These are phyloP conservation scores for Diceros bicornis DNA, from an alignment of 2,797 vertebrate species.

Conservation along the genomic window DNA sequence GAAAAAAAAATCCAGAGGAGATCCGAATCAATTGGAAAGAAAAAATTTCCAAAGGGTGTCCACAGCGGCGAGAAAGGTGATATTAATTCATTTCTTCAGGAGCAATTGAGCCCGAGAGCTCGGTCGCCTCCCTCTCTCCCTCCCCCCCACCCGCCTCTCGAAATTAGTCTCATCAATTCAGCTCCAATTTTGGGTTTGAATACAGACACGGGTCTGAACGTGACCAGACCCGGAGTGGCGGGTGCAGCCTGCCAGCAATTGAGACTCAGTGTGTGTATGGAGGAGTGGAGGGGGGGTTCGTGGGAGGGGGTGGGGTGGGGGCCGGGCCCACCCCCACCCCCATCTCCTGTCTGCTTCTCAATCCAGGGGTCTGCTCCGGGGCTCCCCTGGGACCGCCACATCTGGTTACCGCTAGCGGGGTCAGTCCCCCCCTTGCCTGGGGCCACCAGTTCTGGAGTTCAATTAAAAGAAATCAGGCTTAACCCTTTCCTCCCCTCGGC, in stretches of 20 bases:
- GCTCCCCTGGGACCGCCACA: constrained; percentile 96
- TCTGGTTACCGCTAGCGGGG: constrained; percentile 99
- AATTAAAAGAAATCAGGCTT: constrained; percentile 98
- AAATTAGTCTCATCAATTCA: constrained; percentile 95
- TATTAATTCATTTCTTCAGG: constrained; percentile 88
- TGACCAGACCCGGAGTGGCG: constrained; percentile 90
- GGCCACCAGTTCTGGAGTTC: constrained; percentile 96
- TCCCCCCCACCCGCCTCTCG: constrained; percentile 75
- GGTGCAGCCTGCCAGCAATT: constrained; percentile 89
- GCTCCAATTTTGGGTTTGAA: constrained; percentile 90
- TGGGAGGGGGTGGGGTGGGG: constrained; percentile 84
- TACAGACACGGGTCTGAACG: constrained; percentile 90
- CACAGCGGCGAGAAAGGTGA: constrained; percentile 81
- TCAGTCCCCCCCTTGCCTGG: constrained; percentile 97
- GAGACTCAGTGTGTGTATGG: constrained; percentile 89
- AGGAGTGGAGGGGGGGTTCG: constrained; percentile 82
- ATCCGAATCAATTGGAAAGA: constrained; percentile 84
- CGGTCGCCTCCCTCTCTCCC: constrained; percentile 84
- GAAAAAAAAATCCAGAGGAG: constrained; percentile 73
- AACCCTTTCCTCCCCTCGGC: constrained; percentile 93
- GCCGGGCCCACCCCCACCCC: constrained; percentile 84
- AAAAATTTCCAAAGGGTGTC: constrained; percentile 80
- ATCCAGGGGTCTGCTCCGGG: constrained; percentile 89
- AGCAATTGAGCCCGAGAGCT: constrained; percentile 82
- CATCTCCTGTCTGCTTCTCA: constrained; percentile 89